A percentile compares a stretch with the other conserved stretches of the same genome.
Evolutionary conservation across 2,888 invertebrate genomes (phyloP).

Genomic region (Drosophila formosana): DNA sequence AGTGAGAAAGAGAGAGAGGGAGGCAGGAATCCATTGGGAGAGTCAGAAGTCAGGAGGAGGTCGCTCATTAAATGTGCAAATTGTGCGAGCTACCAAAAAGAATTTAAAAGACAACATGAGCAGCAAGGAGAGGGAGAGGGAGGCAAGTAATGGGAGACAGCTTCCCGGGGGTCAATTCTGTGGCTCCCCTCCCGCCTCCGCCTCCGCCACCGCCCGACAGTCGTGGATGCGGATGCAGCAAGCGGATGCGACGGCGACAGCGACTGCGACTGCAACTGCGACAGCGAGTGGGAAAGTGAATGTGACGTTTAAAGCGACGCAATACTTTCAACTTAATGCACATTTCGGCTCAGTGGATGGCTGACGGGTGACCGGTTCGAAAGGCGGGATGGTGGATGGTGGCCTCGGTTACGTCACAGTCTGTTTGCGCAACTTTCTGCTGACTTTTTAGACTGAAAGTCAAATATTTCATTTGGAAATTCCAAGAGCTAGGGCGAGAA

Average conservation of each 20-base stretch:
- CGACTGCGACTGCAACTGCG: background rate
- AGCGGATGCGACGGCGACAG: background rate
- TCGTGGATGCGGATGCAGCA: conserved; percentile 4
- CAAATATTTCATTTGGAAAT: conserved; percentile 80
- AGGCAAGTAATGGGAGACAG: conserved; percentile 4
- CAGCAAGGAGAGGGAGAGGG: background rate
- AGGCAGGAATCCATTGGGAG: conserved; percentile 1
- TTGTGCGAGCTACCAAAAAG: conserved; percentile 56
- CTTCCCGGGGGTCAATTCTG: conserved; percentile 26
- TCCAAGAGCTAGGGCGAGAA: conserved; percentile 75
- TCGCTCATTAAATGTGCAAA: conserved; percentile 65
- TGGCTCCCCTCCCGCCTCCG: background rate
- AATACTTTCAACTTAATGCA: conserved; percentile 50
- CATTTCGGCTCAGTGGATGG: conserved; percentile 31
- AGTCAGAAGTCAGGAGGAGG: conserved; percentile 8
- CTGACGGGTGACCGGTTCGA: conserved; percentile 1
- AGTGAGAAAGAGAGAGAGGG: background rate
- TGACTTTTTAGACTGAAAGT: conserved; percentile 77
- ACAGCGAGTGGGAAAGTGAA: conserved; percentile 19
- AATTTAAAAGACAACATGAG: conserved; percentile 49
- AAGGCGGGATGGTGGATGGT: background rate
- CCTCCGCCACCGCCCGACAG: conserved; percentile 22
- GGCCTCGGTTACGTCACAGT: conserved; percentile 53
- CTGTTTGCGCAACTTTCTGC: conserved; percentile 74
- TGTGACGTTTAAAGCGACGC: conserved; percentile 41